Base-by-base conservation (phyloP, 2,797 vertebrate species). In the Falco columbarius region DNA sequence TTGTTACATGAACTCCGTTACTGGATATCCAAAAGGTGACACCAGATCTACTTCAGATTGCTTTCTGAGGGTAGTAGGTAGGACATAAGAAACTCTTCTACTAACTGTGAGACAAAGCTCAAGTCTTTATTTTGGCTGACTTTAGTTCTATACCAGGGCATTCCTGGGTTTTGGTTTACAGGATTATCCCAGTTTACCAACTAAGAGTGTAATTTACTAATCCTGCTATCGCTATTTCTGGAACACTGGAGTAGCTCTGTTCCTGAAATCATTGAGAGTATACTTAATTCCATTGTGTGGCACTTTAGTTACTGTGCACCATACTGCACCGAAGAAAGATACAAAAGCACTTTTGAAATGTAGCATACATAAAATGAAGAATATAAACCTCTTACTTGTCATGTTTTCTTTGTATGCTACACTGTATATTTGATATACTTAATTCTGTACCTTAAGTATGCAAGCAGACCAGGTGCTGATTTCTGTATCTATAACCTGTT, bases 211-310 rank as follows among this genome's bases (percentile, higher is more conserved):
- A 74, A 59, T 7, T 54, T 63, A 47, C 44, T 62, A 59, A 40
- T 91, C 20, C 20, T 40, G 23, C 49, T 68, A 6, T 46, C 61
- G 55, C 56, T 15, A 8, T 38, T 83, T 47, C 58, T 84, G 16
- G 49, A 70, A 26, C 55, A 40, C 14, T 80, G 32, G 51, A 74
- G 36, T 67, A 66, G 61, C 54, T 79, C 34, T 81, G 75, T 27
- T 92, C 81, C 92, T 89, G 89, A 89, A 89, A 68, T 81, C 7
- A 67, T 51, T 62, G 71, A 72, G 68, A 16, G 1, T 24, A 26
- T 63, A 97, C 96, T 94, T 72, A 72, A 93, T 92, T 96, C 61
- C 36, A 65, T 82, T 19, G 3, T 80, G 42, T 46, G 62, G 40
- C 67, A 56, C 66, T 95, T 93, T 17, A 34, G 23, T 22, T 62